Conservation (phyloP, 2,113 vertebrate genomes). For the Megaleporinus macrocephalus region DNA sequence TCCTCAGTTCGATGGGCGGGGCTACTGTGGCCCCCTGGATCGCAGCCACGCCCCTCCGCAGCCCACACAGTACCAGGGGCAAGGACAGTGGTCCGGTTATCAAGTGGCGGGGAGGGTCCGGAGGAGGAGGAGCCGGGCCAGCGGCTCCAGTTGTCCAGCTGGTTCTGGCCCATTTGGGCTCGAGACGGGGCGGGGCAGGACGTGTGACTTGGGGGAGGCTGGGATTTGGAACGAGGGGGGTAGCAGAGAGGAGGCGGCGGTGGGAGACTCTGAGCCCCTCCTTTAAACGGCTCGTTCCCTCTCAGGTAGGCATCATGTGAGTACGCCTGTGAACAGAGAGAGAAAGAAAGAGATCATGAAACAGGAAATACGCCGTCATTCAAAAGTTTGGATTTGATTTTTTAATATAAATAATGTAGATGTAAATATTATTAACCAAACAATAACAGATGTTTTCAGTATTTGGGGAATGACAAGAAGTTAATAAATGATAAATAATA, state of each 20-base stretch:
- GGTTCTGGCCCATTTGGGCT: conserved; percentile 74
- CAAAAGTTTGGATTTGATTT: too few relatives aligned
- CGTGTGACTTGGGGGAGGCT: conserved; percentile 66
- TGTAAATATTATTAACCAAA: too few relatives aligned
- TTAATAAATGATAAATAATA: too few relatives aligned
- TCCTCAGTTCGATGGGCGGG: conserved; percentile 79
- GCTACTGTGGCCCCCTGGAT: conserved; percentile 76
- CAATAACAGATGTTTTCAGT: too few relatives aligned
- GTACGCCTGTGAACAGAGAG: conserved; percentile 81
- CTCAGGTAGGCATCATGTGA: conserved; percentile 96
- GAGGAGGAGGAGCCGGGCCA: conserved; percentile 73
- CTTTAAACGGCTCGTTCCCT: conserved; percentile 89
- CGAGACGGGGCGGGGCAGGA: conserved; percentile 57
- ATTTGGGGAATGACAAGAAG: too few relatives aligned
- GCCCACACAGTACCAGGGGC: conserved; percentile 71
- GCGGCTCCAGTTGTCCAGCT: conserved; percentile 79
- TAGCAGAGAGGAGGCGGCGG: conserved; percentile 91
- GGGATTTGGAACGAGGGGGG: conserved; percentile 80
- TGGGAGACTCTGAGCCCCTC: conserved; percentile 90
- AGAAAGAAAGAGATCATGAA: conserved; percentile 7
- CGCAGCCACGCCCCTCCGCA: conserved; percentile 64
- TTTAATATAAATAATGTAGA: too few relatives aligned
- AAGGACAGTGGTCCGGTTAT: conserved; percentile 66
- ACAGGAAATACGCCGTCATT: background rate
- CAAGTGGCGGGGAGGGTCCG: conserved; percentile 75